Evolutionary conservation across 2,113 vertebrate species (phyloP), one percentile per base, ranked within the genome.

Genomic region (Dascyllus trimaculatus): DNA sequence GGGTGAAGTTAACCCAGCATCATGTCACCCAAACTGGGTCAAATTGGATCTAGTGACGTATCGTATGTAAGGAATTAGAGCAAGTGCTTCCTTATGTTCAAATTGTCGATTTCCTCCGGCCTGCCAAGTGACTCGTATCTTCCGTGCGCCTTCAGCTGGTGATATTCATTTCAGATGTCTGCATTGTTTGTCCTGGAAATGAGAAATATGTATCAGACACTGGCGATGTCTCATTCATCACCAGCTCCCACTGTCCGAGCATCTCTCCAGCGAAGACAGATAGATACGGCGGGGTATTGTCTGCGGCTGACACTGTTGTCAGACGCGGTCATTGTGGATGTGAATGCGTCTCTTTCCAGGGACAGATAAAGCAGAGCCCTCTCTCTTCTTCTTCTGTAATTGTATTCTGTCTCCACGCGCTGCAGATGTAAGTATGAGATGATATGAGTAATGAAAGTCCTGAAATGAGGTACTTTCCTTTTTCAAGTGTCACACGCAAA

Each of bases 391-490:
- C 43, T 40, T 51, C 78, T 89, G 73, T 88, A 72, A 88, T 90
- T 86, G 80, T 80, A 65, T 90, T 85, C 77, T 56, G 72, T 71
- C 73, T 82, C 65, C 40, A 51, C 46, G 40, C 58, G 29, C 78
- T 60, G 38, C 38, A 85, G 82, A 87, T 80, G 74, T 72, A 85
- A 79, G 79, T 71, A 80, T 83, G 64, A 77, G 87, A 88, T 90
- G 85, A 82, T 88, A 75, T 80, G 87, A 90, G 75, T 80, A 89
- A 91, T 89, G 79, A 90, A 92, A 85, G 81, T 80, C 71, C 71
- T 43, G 25, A 74, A 82, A 86, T 78, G 45, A 80, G 58, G 81
- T 48, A 76, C 65, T 80, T 79, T 85, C 46, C 45, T 66, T 78
- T 80, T 71, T 83, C 58, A 71, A 60, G 80, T 84, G 64, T 68